Evolutionary conservation across 2,113 vertebrate genomes (phyloP), one percentile per base, ranked within the genome.

Genomic region (Percina caprodes): DNA sequence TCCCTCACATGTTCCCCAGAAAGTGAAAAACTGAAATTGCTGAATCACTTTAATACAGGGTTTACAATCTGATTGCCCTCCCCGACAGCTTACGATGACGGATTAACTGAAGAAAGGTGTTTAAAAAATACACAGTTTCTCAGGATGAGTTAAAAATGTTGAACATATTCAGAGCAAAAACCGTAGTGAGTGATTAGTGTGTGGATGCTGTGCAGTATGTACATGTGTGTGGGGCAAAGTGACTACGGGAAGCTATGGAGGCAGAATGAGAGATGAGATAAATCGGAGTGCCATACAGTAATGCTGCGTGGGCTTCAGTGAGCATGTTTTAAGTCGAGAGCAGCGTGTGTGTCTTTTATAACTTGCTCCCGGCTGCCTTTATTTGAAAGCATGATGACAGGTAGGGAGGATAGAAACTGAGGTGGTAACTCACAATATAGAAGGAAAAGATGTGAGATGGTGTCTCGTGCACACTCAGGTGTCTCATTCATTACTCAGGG

Each of bases 321-420:
- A 79, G 85, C 70, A 76, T 86, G 86, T 91, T 91, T 52, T 69
- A 86, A 90, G 80, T 81, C 79, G 77, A 87, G 86, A 81, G 79
- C 77, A 77, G 74, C 80, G 80, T 65, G 62, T 88, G 79, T 85
- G 80, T 71, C 75, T 88, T 86, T 89, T 79, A 87, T 87, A 85
- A 65, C 70, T 83, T 18, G 30, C 77, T 88, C 82, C 46, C 1
- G 42, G 74, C 74, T 88, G 51, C 77, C 45, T 83, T 91, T 86
- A 91, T 90, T 92, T 89, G 69, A 77, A 86, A 82, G 68, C 45
- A 24, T 33, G 85, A 72, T 91, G 87, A 90, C 90, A 88, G 75
- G 77, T 77, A 69, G 82, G 79, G 84, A 86, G 84, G 80, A 82
- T 1, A 30, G 78, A 61, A 87, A 48, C 66, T 24, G 76, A 88